These are phyloP conservation scores for Leptopilina syphax DNA, from an alignment of 2,888 invertebrate genomes.

Conservation along the genomic window DNA sequence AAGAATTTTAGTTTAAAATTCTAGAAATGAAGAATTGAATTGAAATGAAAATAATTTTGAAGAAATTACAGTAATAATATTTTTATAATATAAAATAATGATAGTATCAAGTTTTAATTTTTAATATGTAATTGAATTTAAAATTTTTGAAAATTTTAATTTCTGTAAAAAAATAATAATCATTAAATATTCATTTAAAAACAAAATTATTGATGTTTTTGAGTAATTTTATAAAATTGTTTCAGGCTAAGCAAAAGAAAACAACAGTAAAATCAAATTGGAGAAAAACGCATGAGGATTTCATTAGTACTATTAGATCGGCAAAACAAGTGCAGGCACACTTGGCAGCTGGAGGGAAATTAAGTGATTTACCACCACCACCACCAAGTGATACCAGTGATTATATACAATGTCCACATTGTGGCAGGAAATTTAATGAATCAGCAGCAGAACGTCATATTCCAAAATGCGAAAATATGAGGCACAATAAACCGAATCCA, in stretches of 20 bases:
- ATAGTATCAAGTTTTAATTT: too few species aligned
- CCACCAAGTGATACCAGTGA: constrained; percentile 93
- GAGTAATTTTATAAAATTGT: constrained; percentile 9
- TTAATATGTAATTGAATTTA: too few species aligned
- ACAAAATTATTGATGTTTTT: too few species aligned
- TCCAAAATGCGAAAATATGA: constrained; percentile 91
- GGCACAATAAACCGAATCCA: constrained; percentile 87
- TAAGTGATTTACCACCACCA: constrained; percentile 92
- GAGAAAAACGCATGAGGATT: constrained; percentile 96
- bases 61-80: too few species aligned
- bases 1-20: too few species aligned
- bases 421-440: constrained; percentile 90
- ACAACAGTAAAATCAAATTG: constrained; percentile 81
- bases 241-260: constrained; percentile 65
- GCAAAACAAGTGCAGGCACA: constrained; percentile 91
- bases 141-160: too few species aligned
- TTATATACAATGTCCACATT: constrained; percentile 94
- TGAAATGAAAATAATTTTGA: too few species aligned
- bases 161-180: too few species aligned
- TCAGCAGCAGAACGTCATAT: constrained; percentile 93
- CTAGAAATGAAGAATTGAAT: too few species aligned
- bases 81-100: too few species aligned
- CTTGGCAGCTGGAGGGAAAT: constrained; percentile 89
- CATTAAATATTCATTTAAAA: too few species aligned
- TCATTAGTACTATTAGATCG: constrained; percentile 92